These are phyloP conservation scores for Drosophila prosaltans DNA, from an alignment of 1,140 invertebrate genomes.

Conservation along the genomic window DNA sequence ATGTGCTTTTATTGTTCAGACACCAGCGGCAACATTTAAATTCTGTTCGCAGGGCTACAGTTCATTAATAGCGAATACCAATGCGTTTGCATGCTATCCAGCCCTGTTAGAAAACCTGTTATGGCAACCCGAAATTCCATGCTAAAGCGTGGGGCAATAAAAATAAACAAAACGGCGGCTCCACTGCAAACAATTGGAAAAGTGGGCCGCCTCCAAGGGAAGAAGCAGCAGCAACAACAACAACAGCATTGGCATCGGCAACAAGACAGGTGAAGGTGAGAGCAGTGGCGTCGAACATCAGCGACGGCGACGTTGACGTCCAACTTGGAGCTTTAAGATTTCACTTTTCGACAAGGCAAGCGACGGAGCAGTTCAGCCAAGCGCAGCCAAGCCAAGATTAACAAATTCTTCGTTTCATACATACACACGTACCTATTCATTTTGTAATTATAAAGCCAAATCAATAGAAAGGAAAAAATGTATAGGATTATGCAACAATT, in stretches of 20 bases:
- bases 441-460: constrained; percentile 19
- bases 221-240: constrained; percentile 43
- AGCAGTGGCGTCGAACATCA: constrained; percentile 32
- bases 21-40: not conserved
- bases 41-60: not conserved
- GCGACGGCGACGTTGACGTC: constrained; percentile 11
- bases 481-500: constrained; percentile 71
- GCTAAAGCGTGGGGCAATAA: constrained; percentile 56
- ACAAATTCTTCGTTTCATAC: constrained; percentile 15
- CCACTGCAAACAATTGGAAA: constrained; percentile 61
- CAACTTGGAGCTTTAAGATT: constrained; percentile 33
- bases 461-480: constrained; percentile 36
- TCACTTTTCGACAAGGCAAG: constrained; percentile 48
- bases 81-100: not conserved
- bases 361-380: constrained; percentile 36
- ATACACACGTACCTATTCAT: not conserved
- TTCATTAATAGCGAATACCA: not conserved
- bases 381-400: constrained; percentile 37
- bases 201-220: constrained; percentile 62
- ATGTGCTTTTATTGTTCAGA: too few species aligned
- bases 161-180: constrained; percentile 75
- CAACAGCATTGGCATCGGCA: constrained; percentile 3
- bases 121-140: constrained; percentile 39
- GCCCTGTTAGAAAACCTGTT: constrained; percentile 39
- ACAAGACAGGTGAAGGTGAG: constrained; percentile 29